Percentiles rank a stretch among this genome's conserved stretches.
Evolutionary conservation across 2,113 vertebrate genomes (phyloP).

Genomic region (Perognathus longimembris): DNA sequence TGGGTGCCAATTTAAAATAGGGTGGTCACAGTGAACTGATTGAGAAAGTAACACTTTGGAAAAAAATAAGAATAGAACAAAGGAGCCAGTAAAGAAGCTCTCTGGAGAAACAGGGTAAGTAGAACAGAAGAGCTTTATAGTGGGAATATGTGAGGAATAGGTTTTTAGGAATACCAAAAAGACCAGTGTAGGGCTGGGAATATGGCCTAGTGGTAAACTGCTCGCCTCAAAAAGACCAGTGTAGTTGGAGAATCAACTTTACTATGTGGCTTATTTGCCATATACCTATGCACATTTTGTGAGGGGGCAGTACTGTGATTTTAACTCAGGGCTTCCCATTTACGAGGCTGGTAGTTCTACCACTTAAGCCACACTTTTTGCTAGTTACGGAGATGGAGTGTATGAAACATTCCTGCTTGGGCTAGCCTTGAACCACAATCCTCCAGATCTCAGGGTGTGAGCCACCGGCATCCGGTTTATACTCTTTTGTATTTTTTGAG

Average conservation of each 20-base stretch:
- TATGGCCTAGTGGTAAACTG: too few relatives aligned
- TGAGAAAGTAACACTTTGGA: background rate
- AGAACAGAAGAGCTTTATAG: slow-evolving; percentile 5
- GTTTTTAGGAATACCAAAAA: background rate
- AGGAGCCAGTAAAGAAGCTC: background rate
- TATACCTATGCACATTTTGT: background rate
- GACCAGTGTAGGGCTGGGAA: background rate
- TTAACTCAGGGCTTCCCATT: too few relatives aligned
- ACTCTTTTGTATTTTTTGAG: too few relatives aligned
- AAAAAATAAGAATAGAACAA: slow-evolving; percentile 15
- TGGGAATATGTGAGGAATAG: background rate
- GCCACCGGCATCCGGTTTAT: too few relatives aligned
- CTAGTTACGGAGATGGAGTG: too few relatives aligned
- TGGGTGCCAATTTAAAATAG: background rate
- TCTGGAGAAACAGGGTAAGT: background rate
- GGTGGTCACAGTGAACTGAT: background rate
- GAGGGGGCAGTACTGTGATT: too few relatives aligned
- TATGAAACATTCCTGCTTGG: too few relatives aligned
- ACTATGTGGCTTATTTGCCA: background rate
- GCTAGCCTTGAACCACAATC: too few relatives aligned
- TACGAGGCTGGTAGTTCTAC: too few relatives aligned
- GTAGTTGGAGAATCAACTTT: background rate
- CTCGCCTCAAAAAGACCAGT: background rate
- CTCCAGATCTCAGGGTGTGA: too few relatives aligned
- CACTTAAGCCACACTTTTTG: too few relatives aligned